Conservation (phyloP, 2,888 invertebrate species). For the Caenorhabditis virilis region DNA sequence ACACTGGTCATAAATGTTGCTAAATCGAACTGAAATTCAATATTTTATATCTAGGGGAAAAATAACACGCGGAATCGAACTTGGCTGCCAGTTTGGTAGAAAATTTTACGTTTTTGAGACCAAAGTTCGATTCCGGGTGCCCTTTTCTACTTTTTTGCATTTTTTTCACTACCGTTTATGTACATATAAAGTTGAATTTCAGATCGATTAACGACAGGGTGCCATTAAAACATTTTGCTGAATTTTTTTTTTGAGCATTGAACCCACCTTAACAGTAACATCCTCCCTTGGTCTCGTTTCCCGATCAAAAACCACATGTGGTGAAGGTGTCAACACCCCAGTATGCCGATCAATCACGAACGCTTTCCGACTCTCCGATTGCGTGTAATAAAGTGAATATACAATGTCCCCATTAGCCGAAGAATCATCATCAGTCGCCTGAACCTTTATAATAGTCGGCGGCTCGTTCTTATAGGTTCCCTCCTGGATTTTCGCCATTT, state of each 20-base stretch:
- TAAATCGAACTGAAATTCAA: too few species aligned
- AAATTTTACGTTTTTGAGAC: too few species aligned
- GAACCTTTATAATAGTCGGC: slow-evolving; percentile 77
- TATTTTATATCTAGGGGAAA: background rate
- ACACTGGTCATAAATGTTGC: too few species aligned
- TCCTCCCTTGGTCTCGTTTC: slow-evolving; percentile 64
- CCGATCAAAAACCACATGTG: slow-evolving; percentile 67
- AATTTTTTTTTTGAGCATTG: too few species aligned
- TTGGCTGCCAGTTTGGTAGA: too few species aligned
- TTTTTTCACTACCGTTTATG: background rate
- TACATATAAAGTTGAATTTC: too few species aligned
- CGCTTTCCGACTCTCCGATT: slow-evolving; percentile 59
- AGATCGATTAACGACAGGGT: too few species aligned
- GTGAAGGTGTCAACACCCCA: slow-evolving; percentile 69
- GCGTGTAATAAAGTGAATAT: slow-evolving; percentile 65
- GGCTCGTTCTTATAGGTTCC: slow-evolving; percentile 77
- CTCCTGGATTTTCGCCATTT: slow-evolving; percentile 79
- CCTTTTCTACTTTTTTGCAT: background rate
- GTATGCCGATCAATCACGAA: slow-evolving; percentile 57
- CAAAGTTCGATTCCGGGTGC: too few species aligned
- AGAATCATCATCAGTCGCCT: slow-evolving; percentile 69
- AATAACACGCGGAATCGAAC: background rate
- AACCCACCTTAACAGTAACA: slow-evolving; percentile 68
- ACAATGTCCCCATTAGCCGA: slow-evolving; percentile 64
- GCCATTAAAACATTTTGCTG: too few species aligned